These are phyloP conservation scores for Andrena hattorfiana DNA, from an alignment of 2,888 invertebrate species.

Conservation along the genomic window DNA sequence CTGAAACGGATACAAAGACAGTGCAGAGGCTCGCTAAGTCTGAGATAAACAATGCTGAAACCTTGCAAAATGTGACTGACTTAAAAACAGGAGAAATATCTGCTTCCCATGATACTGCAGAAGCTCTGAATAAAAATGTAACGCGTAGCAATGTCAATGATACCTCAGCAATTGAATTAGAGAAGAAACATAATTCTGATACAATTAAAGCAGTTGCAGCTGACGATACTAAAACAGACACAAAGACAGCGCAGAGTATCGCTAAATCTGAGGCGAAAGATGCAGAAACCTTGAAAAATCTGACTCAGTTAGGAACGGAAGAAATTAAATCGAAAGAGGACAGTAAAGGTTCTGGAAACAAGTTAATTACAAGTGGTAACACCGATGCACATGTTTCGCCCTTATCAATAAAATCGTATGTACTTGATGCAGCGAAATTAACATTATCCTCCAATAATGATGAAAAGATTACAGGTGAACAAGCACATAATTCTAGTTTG, in stretches of 20 bases:
- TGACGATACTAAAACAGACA: background rate
- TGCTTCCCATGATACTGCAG: background rate
- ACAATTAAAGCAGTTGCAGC: background rate
- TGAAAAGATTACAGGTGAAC: background rate
- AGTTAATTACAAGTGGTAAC: slow-evolving; percentile 16
- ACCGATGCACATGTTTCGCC: slow-evolving; percentile 31
- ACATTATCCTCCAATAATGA: background rate
- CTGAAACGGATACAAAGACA: background rate
- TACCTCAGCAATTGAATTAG: background rate
- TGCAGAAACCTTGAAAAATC: background rate
- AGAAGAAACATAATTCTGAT: background rate
- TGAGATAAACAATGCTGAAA: background rate
- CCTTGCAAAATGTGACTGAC: background rate
- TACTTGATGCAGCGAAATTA: background rate
- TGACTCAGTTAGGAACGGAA: background rate
- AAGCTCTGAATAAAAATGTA: too few species aligned
- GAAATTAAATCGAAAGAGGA: slow-evolving; percentile 1
- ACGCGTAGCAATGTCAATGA: too few species aligned
- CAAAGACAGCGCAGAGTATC: background rate
- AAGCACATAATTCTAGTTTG: background rate
- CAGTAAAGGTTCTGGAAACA: slow-evolving; percentile 26
- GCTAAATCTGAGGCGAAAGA: background rate
- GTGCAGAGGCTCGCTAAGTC: background rate
- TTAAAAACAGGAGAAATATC: background rate
- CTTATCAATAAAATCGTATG: background rate